These are phyloP conservation scores for Drosophila vallismaia DNA, from an alignment of 2,888 invertebrate genomes.

Conservation along the genomic window DNA sequence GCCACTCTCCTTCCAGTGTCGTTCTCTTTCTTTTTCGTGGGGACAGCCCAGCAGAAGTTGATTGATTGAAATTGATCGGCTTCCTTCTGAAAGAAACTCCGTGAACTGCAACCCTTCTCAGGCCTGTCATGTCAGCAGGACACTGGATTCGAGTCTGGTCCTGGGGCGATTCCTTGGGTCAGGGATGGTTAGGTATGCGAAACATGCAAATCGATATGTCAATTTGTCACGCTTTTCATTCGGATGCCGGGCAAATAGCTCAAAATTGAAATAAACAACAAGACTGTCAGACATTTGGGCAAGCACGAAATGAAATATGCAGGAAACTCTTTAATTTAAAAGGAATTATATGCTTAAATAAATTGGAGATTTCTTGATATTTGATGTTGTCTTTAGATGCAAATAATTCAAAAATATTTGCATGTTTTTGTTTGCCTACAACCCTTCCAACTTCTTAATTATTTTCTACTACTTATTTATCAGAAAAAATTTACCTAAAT, in stretches of 20 bases:
- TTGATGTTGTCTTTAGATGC: neutral
- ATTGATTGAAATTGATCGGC: constrained; percentile 76
- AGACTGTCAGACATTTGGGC: constrained; percentile 16
- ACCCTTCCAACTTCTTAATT: neutral
- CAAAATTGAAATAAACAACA: constrained; percentile 40
- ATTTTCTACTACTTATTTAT: neutral
- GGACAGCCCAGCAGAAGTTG: constrained; percentile 47
- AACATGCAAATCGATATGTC: constrained; percentile 69
- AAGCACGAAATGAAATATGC: neutral
- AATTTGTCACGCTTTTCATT: constrained; percentile 59
- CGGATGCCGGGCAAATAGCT: constrained; percentile 27
- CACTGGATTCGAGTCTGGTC: constrained; percentile 13
- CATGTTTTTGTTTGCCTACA: neutral
- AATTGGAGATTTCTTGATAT: neutral
- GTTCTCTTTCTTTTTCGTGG: constrained; percentile 56
- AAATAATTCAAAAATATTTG: neutral
- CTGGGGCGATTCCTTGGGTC: constrained; percentile 22
- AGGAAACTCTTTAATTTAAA: neutral
- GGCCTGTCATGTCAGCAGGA: constrained; percentile 32
- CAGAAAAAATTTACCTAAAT: neutral
- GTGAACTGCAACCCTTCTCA: constrained; percentile 26
- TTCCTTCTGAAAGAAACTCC: constrained; percentile 20
- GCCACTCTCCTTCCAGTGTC: constrained; percentile 11
- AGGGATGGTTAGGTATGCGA: constrained; percentile 38
- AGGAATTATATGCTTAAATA: neutral